Evolutionary conservation across 1,140 invertebrate genomes (phyloP), one percentile per base, ranked within the genome.

Genomic region (Drosophila ironensis): DNA sequence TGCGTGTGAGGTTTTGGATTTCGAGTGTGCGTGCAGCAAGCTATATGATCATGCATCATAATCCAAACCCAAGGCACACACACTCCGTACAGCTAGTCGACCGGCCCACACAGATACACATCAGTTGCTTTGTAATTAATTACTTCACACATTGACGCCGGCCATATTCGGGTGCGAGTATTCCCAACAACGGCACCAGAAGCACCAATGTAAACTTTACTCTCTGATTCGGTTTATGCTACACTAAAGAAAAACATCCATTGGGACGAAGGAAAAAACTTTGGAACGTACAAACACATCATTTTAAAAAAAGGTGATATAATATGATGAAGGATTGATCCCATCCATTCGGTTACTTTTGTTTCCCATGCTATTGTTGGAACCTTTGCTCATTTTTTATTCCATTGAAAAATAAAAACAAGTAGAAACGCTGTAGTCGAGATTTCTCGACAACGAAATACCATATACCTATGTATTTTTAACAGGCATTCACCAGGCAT

Each of bases 121-220:
- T 86, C 80, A 86, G 74, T 80, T 86, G 80, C 71, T 86, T 80
- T 86, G 80, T 86, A 86, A 86, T 86, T 86, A 86, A 86, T 86
- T 86, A 86, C 80, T 86, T 86, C 80, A 86, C 80, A 86, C 80
- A 86, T 86, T 86, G 80, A 86, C 80, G 80, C 80, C 80, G 74
- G 51, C 59, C 64, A 64, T 44, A 38, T 50, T 70, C 46, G 66
- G 66, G 66, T 68, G 47, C 48, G 48, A 38, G 46, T 42, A 70
- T 48, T 60, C 67, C 67, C 52, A 67, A 38, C 47, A 33, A 38
- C 56, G 27, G 40, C 48, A 35, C n/a, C n/a, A n/a, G n/a, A n/a
- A n/a, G 37, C 56, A 56, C 66, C 64, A 78, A 71, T 69, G 63
- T 70, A 77, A 82, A 82, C 40, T 82, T 84, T 84, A 57, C 77